Evolutionary conservation across 2,888 invertebrate genomes (phyloP).

Genomic region (Arenicola marina): DNA sequence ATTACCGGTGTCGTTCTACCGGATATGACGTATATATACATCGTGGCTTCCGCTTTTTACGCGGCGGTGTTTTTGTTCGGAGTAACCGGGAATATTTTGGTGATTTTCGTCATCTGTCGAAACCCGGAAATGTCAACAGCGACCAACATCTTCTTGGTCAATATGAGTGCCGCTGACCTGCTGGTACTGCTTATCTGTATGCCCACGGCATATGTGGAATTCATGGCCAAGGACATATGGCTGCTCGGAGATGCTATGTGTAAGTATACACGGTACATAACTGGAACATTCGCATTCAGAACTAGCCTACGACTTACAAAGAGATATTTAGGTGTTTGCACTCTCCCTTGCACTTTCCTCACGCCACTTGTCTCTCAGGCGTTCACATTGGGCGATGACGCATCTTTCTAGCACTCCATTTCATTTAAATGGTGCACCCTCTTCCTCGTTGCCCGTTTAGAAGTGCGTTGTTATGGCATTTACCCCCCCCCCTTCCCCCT

Average conservation of each 20-base stretch:
- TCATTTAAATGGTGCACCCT: too few relatives aligned
- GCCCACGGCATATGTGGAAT: slow-evolving; percentile 91
- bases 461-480: too few relatives aligned
- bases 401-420: too few relatives aligned
- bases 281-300: too few relatives aligned
- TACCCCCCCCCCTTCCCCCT: too few relatives aligned
- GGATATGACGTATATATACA: slow-evolving; percentile 73
- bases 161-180: slow-evolving; percentile 88
- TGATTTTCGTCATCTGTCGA: slow-evolving; percentile 87
- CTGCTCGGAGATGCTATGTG: slow-evolving; percentile 89
- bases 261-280: too few relatives aligned
- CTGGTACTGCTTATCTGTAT: slow-evolving; percentile 89
- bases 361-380: too few relatives aligned
- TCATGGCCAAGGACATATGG: slow-evolving; percentile 90
- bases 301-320: too few relatives aligned
- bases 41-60: slow-evolving; percentile 86
- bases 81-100: slow-evolving; percentile 90
- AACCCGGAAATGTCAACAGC: slow-evolving; percentile 94
- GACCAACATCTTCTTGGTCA: slow-evolving; percentile 92
- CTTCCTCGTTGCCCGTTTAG: too few relatives aligned
- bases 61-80: slow-evolving; percentile 86
- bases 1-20: neutral
- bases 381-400: too few relatives aligned
- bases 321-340: too few relatives aligned
- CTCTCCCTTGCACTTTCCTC: too few relatives aligned